Base-by-base conservation (phyloP, 2,797 vertebrate genomes). In the Kryptolebias ocellatus region DNA sequence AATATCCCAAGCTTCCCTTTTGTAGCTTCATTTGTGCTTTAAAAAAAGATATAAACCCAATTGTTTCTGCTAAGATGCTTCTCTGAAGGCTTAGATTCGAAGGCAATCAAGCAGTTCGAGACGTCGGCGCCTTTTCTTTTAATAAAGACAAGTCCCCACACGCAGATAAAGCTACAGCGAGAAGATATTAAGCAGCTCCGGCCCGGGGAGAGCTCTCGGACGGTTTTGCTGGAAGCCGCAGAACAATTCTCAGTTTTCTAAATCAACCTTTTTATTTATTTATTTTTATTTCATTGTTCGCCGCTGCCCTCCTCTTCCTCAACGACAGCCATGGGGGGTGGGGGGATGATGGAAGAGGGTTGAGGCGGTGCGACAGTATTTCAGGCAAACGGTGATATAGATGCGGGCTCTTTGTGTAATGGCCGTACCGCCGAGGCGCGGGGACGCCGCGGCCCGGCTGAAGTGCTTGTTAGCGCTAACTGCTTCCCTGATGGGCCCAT, bases 401-500 rank as follows among this genome's bases (percentile, higher is more conserved):
- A 10, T 57, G 39, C 60, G 34, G 56, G 47, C 45, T 51, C 54
- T 64, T 34, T 68, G 31, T 27, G 42, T 72, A 57, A 64, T 54
- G 64, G 18, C 68, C 16, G 16, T 55, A 34, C 44, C 78, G 60
- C 62, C 62, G 72, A 78, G 68, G 64, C 49, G 18, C 53, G 66
- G 66, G 72, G 78, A 71, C 55, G 47, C 56, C 47, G 34, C 46
- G 56, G 68, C 53, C 65, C 67, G 55, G 71, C 72, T 72, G 67
- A 75, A 73, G 69, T 80, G 76, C 79, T 87, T 86, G 81, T 87
- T 85, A 67, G 78, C 63, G n/a, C 52, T 69, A 83, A 84, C 72
- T 65, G 75, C 67, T 67, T 76, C 74, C 68, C 74, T 80, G 82
- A 87, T 80, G 70, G 61, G 74, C 68, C 76, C 69, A 47, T 69